phyloP scores from a whole-genome alignment of 2,113 vertebrate genomes.

The Phocoena sinus region DNA sequence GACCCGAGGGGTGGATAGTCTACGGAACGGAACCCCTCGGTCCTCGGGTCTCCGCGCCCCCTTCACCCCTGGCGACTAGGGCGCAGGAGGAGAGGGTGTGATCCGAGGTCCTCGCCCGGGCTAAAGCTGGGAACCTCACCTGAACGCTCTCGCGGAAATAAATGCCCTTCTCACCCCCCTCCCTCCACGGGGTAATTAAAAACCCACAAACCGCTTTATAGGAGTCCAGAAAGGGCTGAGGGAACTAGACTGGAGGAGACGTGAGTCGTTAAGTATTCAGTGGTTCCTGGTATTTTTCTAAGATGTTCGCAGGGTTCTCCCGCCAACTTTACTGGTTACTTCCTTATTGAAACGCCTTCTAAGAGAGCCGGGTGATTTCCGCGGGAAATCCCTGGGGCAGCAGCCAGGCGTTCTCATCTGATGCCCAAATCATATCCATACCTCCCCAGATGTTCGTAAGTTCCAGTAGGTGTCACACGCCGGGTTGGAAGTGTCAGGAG shows the following conservation, averaged over 20 bases:
- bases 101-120: rapidly evolving
- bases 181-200: neutral
- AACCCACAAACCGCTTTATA: neutral
- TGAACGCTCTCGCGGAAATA: neutral
- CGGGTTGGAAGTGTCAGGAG: neutral
- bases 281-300: conserved; percentile 21
- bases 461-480: conserved; percentile 52
- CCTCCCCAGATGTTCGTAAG: neutral
- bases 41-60: neutral
- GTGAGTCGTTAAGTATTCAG: neutral
- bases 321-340: conserved; percentile 6
- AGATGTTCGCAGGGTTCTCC: conserved; percentile 42
- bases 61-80: neutral
- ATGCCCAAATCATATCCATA: neutral
- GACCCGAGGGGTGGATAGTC: neutral
- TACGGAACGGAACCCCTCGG: rapidly evolving
- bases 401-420: neutral
- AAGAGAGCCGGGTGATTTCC: conserved; percentile 63
- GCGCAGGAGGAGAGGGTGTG: neutral
- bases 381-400: conserved; percentile 56
- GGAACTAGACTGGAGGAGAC: neutral
- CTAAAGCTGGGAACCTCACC: neutral
- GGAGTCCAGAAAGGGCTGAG: neutral
- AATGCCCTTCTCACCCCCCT: neutral
- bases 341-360: neutral